Evolutionary conservation across 2,888 invertebrate genomes (phyloP), one percentile per base, ranked within the genome.

Genomic region (Protonemura montana): DNA sequence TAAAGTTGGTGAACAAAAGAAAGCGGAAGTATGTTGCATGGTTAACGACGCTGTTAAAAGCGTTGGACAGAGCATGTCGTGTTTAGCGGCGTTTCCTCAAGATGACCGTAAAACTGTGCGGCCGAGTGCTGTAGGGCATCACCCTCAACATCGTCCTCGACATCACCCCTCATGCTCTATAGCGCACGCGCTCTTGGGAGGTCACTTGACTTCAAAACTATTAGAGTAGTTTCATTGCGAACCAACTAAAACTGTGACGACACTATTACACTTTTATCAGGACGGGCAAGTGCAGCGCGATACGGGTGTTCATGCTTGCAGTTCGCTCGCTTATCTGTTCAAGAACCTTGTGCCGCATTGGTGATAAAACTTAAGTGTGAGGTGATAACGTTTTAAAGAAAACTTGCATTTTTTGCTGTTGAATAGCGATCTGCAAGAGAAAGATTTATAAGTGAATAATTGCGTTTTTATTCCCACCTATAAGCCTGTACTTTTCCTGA

Each of bases 41-140:
- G 83, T 83, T 83, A 83, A 83, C 83, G 41, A 59, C 59, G 28
- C 27, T n/a, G 25, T 84, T 84, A 84, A 42, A 84, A 84, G 76
- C 59, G 84, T 42, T n/a, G 84, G 84, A 25, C 76, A 81, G 81
- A 21, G 29, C 81, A 81, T 81, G 81, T 30, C 81, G 81, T 30
- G n/a, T 27, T 28, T 80, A 80, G 28, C 80, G 26, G 80, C 80
- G 27, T 35, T 59, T 59, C 59, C 59, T 59, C 59, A 21, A 21
- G 59, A 21, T 59, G 59, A 59, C 59, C 59, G 59, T 59, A 59
- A 59, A 59, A 59, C 59, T 35, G 35, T 35, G 35, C 10, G 59
- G 59, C 59, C 3, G 35, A 35, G 35, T 6, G 35, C 35, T 6
- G 35, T 35, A 10, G 5, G 10, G 59, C 21, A 59, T 10, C 59